Evolutionary conservation across 2,888 invertebrate species (phyloP).

Genomic region (Osmoderma eremita): DNA sequence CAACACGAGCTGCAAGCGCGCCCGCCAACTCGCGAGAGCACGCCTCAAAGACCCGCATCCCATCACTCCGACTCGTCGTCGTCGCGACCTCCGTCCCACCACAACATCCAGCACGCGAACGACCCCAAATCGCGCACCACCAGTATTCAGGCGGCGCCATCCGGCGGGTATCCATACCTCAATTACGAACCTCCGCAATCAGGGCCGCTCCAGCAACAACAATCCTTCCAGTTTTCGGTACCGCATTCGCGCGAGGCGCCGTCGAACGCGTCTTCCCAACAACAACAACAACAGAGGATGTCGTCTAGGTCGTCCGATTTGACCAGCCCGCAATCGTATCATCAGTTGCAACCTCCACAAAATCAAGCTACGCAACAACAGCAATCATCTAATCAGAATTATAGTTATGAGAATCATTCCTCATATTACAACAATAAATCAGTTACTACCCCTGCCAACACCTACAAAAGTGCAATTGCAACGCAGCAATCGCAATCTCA

Average conservation of each 20-base stretch:
- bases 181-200: slow-evolving; percentile 31
- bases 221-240: slow-evolving; percentile 43
- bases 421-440: slow-evolving; percentile 49
- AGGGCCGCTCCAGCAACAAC: slow-evolving; percentile 43
- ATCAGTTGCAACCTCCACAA: slow-evolving; percentile 48
- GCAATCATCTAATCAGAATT: too few species aligned
- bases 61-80: slow-evolving; percentile 56
- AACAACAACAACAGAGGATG: slow-evolving; percentile 44
- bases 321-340: slow-evolving; percentile 54
- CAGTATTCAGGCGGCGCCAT: slow-evolving; percentile 48
- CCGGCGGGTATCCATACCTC: slow-evolving; percentile 42
- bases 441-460: slow-evolving; percentile 40
- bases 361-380: slow-evolving; percentile 16
- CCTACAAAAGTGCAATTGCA: too few species aligned
- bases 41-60: slow-evolving; percentile 54
- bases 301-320: slow-evolving; percentile 42
- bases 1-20: slow-evolving; percentile 45
- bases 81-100: slow-evolving; percentile 45
- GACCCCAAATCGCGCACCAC: slow-evolving; percentile 36
- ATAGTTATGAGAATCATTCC: background rate
- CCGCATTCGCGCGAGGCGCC: slow-evolving; percentile 43
- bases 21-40: slow-evolving; percentile 43
- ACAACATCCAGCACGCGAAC: slow-evolving; percentile 38
- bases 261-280: slow-evolving; percentile 39
- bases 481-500: slow-evolving; percentile 45